A percentile compares a stretch with the other conserved stretches of the same genome.
Evolutionary conservation across 2,797 vertebrate species (phyloP).

Genomic region (Microctenopoma lineatum): DNA sequence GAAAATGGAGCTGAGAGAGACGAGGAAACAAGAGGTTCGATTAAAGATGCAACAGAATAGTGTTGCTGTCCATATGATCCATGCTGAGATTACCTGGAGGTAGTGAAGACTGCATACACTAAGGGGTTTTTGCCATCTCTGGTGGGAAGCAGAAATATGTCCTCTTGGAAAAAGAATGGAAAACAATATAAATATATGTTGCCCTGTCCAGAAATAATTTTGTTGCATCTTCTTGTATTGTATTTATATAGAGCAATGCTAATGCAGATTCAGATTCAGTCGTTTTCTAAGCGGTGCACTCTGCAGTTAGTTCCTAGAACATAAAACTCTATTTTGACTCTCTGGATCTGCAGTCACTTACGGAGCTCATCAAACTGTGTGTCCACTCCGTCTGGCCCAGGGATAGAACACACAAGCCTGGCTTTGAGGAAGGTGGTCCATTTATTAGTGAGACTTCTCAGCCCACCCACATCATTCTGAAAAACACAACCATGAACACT

Average conservation of each 20-base stretch:
- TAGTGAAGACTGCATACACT: conserved; percentile 96
- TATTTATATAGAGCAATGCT: conserved; percentile 9
- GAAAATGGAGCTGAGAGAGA: conserved; percentile 90
- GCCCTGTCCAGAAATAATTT: neutral
- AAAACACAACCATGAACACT: conserved; percentile 56
- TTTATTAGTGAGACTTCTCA: conserved; percentile 97
- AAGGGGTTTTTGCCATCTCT: conserved; percentile 93
- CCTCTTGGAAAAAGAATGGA: conserved; percentile 82
- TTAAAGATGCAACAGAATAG: neutral
- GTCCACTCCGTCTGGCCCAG: conserved; percentile 93
- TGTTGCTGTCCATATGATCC: conserved; percentile 1
- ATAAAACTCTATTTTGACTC: conserved; percentile 17
- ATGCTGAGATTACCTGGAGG: conserved; percentile 87
- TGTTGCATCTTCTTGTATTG: neutral
- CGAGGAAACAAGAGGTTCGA: conserved; percentile 5
- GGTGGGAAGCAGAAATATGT: conserved; percentile 94
- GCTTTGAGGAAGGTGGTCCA: conserved; percentile 99
- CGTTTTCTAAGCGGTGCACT: conserved; percentile 6
- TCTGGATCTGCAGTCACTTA: conserved; percentile 80
- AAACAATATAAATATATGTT: neutral
- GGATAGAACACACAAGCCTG: conserved; percentile 94
- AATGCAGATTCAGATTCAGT: neutral
- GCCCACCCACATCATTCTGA: conserved; percentile 97
- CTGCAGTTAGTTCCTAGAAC: neutral
- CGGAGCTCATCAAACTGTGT: conserved; percentile 97